Percentiles rank a stretch among this genome's conserved stretches.
Conservation (phyloP, 2,113 vertebrate genomes). For the Sceloporus undulatus region DNA sequence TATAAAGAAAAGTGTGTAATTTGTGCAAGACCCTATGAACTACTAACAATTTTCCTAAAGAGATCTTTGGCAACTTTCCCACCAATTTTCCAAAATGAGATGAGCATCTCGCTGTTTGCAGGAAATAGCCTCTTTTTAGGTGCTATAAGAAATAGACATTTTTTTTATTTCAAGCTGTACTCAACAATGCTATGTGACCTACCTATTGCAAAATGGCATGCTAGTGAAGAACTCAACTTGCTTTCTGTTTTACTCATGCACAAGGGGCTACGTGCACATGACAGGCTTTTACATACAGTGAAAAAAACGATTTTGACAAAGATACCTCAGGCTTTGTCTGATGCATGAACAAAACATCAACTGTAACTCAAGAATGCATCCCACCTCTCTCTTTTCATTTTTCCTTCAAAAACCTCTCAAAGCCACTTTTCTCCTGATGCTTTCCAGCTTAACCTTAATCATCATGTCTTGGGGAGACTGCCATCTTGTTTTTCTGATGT, state of each 20-base stretch:
- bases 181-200: slow-evolving; percentile 6
- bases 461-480: too few relatives aligned
- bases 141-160: neutral
- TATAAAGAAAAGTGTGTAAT: slow-evolving; percentile 6
- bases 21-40: neutral
- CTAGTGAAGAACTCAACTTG: neutral
- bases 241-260: neutral
- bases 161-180: slow-evolving; percentile 13
- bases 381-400: too few relatives aligned
- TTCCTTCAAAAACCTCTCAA: too few relatives aligned
- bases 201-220: neutral
- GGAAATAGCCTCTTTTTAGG: neutral
- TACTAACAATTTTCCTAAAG: neutral
- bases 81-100: slow-evolving; percentile 18
- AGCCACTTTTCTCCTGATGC: too few relatives aligned
- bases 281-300: neutral
- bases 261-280: too few relatives aligned
- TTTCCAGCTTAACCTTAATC: too few relatives aligned
- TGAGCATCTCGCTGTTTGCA: neutral
- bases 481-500: too few relatives aligned
- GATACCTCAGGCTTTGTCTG: neutral
- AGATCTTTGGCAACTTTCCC: slow-evolving; percentile 11
- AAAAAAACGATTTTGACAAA: neutral
- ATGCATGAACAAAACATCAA: neutral
- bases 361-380: neutral